Conservation (phyloP, 2,797 vertebrate species). For the Hozukius guyotensis region DNA sequence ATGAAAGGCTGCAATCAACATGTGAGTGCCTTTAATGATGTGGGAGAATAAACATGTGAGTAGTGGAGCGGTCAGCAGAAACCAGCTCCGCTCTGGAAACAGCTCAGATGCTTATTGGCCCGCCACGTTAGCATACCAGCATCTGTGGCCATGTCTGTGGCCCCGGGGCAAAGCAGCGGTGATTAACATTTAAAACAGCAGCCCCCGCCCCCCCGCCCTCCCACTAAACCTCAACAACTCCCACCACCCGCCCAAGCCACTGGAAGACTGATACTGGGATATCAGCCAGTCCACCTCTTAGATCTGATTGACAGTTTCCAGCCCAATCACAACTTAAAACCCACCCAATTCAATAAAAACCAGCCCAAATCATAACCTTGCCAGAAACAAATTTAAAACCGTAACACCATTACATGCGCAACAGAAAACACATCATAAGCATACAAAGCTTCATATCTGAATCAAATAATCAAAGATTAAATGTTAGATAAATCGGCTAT, state of each 20-base stretch:
- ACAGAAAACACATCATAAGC: too few relatives aligned
- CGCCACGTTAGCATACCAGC: constrained; percentile 53
- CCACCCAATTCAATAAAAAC: too few relatives aligned
- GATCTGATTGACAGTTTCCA: too few relatives aligned
- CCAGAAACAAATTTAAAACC: not conserved
- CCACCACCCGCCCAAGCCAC: not conserved
- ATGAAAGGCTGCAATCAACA: constrained; percentile 61
- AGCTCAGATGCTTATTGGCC: constrained; percentile 74
- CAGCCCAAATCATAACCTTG: too few relatives aligned
- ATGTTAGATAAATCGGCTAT: too few relatives aligned
- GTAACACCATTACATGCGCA: not conserved
- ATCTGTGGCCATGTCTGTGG: constrained; percentile 56
- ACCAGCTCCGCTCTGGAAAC: constrained; percentile 47
- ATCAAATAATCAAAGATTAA: too few relatives aligned
- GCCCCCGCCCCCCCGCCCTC: not conserved
- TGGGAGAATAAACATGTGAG: constrained; percentile 65
- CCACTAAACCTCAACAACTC: not conserved
- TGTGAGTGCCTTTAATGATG: constrained; percentile 59
- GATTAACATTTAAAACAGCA: constrained; percentile 61
- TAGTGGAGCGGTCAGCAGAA: constrained; percentile 33
- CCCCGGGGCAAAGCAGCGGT: constrained; percentile 12
- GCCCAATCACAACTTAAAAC: too few relatives aligned
- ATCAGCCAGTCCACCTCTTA: not conserved
- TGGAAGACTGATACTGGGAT: not conserved
- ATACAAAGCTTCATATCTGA: too few relatives aligned